These are phyloP conservation scores for Eupithecia exiguata DNA, from an alignment of 2,888 invertebrate species.

Conservation along the genomic window DNA sequence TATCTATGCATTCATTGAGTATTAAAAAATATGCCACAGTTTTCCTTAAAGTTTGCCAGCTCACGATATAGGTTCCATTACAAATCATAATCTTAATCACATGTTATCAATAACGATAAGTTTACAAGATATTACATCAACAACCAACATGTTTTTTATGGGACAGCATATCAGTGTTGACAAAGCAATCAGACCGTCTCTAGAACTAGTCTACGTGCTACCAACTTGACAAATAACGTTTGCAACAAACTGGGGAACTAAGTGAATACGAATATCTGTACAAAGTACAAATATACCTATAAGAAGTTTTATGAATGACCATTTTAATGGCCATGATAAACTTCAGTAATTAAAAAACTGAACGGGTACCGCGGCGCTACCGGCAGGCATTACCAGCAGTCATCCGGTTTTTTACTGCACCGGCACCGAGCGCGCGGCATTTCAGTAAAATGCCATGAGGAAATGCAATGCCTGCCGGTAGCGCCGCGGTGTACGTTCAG, in stretches of 20 bases:
- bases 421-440: no score
- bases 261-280: not conserved
- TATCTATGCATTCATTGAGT: no score
- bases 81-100: not conserved
- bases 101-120: slow-evolving; percentile 19
- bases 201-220: slow-evolving; percentile 5
- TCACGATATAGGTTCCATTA: not conserved
- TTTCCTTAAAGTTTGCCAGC: not conserved
- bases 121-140: slow-evolving; percentile 15
- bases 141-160: slow-evolving; percentile 15
- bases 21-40: not conserved
- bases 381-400: no score
- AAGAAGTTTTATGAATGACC: no score
- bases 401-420: no score
- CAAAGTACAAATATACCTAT: no score
- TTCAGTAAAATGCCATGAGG: no score
- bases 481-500: no score
- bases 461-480: no score
- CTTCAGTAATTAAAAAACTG: no score
- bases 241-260: not conserved
- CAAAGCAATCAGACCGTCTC: slow-evolving; percentile 25
- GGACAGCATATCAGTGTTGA: slow-evolving; percentile 24
- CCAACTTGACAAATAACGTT: not conserved
- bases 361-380: no score
- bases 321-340: no score